Base-by-base conservation (phyloP, 64 coral and sea anemone genomes). In the Stichodactyla helianthus region DNA sequence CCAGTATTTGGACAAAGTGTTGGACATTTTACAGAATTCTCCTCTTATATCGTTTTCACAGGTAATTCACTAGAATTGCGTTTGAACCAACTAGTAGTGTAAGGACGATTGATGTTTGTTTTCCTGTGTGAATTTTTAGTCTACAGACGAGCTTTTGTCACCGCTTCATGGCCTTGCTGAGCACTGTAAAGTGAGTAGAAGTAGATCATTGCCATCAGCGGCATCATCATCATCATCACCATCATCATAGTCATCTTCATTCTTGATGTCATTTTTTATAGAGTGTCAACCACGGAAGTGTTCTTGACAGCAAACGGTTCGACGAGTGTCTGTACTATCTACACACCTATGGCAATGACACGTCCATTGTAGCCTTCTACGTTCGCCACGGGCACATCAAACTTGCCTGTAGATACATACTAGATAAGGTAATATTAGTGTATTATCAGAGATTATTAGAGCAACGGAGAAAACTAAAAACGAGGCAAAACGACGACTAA, bases 241-340 rank as follows among this genome's bases (percentile, higher is more conserved):
- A 65, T 5, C 62, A 20, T 10, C 63, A 68, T 23, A 6, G 10
- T 10, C 31, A 77, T 25, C 74, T 35, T 44, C 20, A 77, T 18
- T 6, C 4, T 81, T 67, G 28, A 59, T 59, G 53, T 87, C 7
- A 81, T 12, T 82, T 52, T 20, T 57, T 86, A 14, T 58, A 95
- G 93, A 91, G 35, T 67, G 50, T 26, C 4, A 31, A 17, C 6
- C 67, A 56, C 27, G 82, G 57, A 25, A 89, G 87, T 15, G 84
- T 86, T 77, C 71, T 99, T 2, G 97, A 99, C 59, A 79, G 87
- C 17, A 92, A 89, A 35, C 93, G 97, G 27, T 95, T 93, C 85
- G 88, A 93, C 13, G 97, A 99, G 28, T 99, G 97, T 10, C 58
- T 99, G 19, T 91, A 90, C 52, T 99, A 99, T 77, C 88, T 99